Base-by-base conservation (phyloP, 2,797 vertebrate genomes). In the Allobates femoralis region DNA sequence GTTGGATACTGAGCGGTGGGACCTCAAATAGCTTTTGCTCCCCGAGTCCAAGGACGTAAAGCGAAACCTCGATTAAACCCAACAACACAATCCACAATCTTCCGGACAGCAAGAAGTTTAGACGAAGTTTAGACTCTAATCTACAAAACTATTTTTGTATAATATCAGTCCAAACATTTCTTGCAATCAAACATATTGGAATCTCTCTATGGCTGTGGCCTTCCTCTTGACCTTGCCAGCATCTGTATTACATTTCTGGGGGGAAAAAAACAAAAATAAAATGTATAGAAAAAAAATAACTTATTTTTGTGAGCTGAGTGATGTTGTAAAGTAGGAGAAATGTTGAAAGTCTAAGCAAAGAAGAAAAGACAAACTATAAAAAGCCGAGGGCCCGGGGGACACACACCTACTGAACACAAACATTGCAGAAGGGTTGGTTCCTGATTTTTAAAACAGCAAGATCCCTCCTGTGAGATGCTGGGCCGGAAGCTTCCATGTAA, bases 401-500 rank as follows among this genome's bases (percentile, higher is more conserved):
- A 60, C 66, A 76, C 86, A 74, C 81, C 86, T 89, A 79, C 81
- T 1, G 67, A 69, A 62, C 46, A 89, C 86, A 77, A 87, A 21
- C 46, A 88, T 90, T 76, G 88, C 41, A 87, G 87, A 87, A 56
- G 89, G 87, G 88, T 74, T 91, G 91, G 85, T 91, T 92, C 88
- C 90, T 84, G 92, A 94, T 93, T 93, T 93, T 93, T 93, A 91
- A 89, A 86, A 89, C 91, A 93, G 83, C 88, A 84, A 92, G 91
- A 19, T 92, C 89, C 74, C 89, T 89, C 91, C 91, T 89, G 86
- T 91, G 90, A 90, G 91, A 91, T 91, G 89, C 88, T 74, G 81
- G 87, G 89, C 90, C 96, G 96, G 96, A 97, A 97, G 91, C 73
- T 90, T 93, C 91, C 91, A 91, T 92, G 92, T 93, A 93, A 92